A percentile compares a stretch with the other conserved stretches of the same genome.
phyloP scores from a whole-genome alignment of 1,140 invertebrate genomes.

The Pseudomyrmex flavicornis region DNA sequence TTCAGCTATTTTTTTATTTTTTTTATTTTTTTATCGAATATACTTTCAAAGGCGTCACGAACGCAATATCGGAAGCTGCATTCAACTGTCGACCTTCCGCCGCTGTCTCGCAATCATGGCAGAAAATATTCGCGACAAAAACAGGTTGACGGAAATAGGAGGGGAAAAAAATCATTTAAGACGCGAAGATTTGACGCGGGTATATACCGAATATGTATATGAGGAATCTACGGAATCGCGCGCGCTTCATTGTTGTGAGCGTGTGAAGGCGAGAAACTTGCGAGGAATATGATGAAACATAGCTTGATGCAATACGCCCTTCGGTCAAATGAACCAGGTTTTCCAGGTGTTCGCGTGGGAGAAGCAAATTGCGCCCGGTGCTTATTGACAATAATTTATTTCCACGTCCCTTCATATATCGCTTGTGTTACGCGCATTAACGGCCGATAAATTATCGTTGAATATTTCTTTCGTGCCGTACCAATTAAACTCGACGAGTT shows the following conservation, averaged over 20 bases:
- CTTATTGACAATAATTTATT: constrained; percentile 62
- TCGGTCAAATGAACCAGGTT: constrained; percentile 61
- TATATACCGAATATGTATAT: neutral
- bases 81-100: constrained; percentile 55
- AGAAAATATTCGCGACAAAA: constrained; percentile 49
- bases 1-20: neutral
- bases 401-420: constrained; percentile 32
- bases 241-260: constrained; percentile 62
- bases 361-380: constrained; percentile 52
- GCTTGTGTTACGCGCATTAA: constrained; percentile 27
- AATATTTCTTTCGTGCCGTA: constrained; percentile 5
- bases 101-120: constrained; percentile 45
- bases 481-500: constrained; percentile 5
- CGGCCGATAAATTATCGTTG: constrained; percentile 36
- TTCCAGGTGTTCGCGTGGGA: constrained; percentile 70
- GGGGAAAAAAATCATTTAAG: constrained; percentile 52
- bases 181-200: constrained; percentile 29
- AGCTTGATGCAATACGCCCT: constrained; percentile 70
- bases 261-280: constrained; percentile 40
- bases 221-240: constrained; percentile 57
- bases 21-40: neutral
- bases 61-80: constrained; percentile 31
- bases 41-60: constrained; percentile 25
- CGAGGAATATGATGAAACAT: constrained; percentile 66
- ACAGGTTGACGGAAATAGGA: constrained; percentile 53